Percentiles rank a stretch among this genome's conserved stretches.
Evolutionary conservation across 2,888 invertebrate genomes (phyloP).

Genomic region (Tenodera sinensis): DNA sequence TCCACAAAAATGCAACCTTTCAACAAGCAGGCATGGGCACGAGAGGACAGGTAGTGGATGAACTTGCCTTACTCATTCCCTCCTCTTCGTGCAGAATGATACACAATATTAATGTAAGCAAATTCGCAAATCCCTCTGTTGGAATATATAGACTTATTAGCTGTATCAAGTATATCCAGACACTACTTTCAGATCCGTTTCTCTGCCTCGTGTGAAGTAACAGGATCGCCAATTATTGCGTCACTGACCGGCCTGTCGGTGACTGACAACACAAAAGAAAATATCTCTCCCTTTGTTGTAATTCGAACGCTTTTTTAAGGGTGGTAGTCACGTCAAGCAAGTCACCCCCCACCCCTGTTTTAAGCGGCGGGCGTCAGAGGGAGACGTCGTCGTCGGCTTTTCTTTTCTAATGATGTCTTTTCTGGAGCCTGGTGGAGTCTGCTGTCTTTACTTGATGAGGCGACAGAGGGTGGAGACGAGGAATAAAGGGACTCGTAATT

Average conservation of each 20-base stretch:
- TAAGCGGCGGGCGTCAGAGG: neutral
- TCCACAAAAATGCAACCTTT: no score
- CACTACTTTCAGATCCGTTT: no score
- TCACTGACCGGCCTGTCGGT: neutral
- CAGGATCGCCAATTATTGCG: neutral
- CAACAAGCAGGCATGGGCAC: no score
- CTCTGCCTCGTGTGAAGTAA: neutral
- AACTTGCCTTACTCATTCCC: no score
- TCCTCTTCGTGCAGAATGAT: no score
- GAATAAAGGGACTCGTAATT: conserved; percentile 14
- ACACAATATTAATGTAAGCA: no score
- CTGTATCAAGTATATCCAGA: no score
- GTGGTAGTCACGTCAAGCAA: neutral
- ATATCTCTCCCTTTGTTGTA: neutral
- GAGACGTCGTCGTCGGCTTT: neutral
- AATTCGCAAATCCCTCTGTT: no score
- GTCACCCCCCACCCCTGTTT: neutral
- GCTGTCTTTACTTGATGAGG: conserved; percentile 14
- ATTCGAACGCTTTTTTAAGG: neutral
- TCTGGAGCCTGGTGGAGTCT: neutral
- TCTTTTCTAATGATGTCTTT: conserved; percentile 16
- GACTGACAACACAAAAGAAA: conserved; percentile 2
- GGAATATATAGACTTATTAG: no score
- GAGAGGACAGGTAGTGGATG: no score
- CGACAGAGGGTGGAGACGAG: neutral